Evolutionary conservation across 2,797 vertebrate genomes (phyloP), one percentile per base, ranked within the genome.

Genomic region (Sciaenops ocellatus): DNA sequence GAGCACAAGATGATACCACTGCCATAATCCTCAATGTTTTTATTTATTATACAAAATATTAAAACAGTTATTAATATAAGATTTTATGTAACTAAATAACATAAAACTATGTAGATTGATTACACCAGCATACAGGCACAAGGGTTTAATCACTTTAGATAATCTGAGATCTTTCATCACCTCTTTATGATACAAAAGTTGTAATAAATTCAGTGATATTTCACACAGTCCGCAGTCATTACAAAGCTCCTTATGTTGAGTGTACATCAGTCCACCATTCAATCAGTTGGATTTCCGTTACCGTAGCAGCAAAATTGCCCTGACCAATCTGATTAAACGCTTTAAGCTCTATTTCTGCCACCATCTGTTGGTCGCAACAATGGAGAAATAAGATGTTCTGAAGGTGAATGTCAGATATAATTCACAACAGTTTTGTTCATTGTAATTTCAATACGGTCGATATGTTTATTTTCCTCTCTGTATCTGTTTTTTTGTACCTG

Each of bases 321-420:
- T 10, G 24, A 85, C 71, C 75, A 85, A 81, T 83, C 73, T 50
- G 67, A 87, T 89, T 78, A 88, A 87, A 85, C 41, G 44, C 71
- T 82, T 82, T 78, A 73, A 80, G 52, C 71, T 85, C 34, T 70
- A 52, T 84, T 69, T 84, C 77, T 79, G 72, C 20, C 50, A 50
- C 85, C 75, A 83, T 89, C 81, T 87, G 83, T 72, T 87, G 68
- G 88, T 76, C 69, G 82, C 1, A 13, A 76, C 20, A 60, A 59
- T 4, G 3, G 51, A 78, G 62, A 73, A 69, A 77, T 69, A 78
- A 76, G 38, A 56, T 78, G 70, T 5, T 82, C 15, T 70, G 63
- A 79, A 76, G 61, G 59, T 76, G 60, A 79, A 80, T 22, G 54
- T 22, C 66, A 52, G 54, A 78, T 50, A 34, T 51, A 55, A 13